Percentiles rank a stretch among this genome's conserved stretches.
These are phyloP conservation scores for Telmatherina bonti DNA, from an alignment of 2,797 vertebrate genomes.

Conservation along the genomic window DNA sequence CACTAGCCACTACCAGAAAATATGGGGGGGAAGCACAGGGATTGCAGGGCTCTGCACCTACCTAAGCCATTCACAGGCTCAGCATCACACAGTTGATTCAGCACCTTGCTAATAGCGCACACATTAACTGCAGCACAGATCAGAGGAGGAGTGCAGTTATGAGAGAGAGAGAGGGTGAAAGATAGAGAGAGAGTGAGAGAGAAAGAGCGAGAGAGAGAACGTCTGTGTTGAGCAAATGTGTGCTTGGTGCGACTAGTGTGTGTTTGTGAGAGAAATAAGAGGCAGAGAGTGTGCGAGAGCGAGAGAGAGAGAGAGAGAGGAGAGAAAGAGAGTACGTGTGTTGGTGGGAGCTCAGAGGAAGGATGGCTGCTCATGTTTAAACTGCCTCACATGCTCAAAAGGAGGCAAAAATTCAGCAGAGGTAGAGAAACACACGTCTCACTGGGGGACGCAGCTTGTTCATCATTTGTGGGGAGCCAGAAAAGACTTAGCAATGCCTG, in stretches of 20 bases:
- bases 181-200: constrained; percentile 34
- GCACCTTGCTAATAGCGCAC: constrained; percentile 74
- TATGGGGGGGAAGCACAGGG: constrained; percentile 55
- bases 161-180: constrained; percentile 29
- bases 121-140: constrained; percentile 78
- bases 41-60: constrained; percentile 73
- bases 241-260: constrained; percentile 66
- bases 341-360: constrained; percentile 75
- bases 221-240: constrained; percentile 71
- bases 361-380: constrained; percentile 83
- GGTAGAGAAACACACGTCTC: constrained; percentile 53
- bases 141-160: constrained; percentile 68
- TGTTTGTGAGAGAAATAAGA: constrained; percentile 57
- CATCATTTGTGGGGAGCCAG: constrained; percentile 68
- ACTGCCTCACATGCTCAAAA: constrained; percentile 73
- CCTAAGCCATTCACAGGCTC: constrained; percentile 69
- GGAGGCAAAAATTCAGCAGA: constrained; percentile 57
- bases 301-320: constrained; percentile 31
- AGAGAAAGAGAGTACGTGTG: constrained; percentile 70
- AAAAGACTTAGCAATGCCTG: constrained; percentile 80
- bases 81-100: constrained; percentile 79
- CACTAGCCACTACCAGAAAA: constrained; percentile 56
- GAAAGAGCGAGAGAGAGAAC: constrained; percentile 42
- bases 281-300: constrained; percentile 41
- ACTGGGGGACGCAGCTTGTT: constrained; percentile 64